Evolutionary conservation across 2,888 invertebrate species (phyloP).

Genomic region (Colostygia pectinataria): DNA sequence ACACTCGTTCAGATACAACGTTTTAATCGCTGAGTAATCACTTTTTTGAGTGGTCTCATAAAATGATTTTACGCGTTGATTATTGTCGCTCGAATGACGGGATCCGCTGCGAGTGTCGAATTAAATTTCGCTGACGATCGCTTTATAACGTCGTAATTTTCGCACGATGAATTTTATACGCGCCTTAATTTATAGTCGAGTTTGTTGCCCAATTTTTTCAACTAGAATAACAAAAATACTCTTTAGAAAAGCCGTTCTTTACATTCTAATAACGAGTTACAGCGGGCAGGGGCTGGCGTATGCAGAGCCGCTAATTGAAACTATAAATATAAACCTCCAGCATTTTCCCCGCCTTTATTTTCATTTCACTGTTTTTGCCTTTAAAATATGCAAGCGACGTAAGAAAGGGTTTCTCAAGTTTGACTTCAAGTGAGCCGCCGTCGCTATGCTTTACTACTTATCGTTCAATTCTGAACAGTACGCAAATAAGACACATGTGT

Average conservation of each 20-base stretch:
- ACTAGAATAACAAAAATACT: slow-evolving; percentile 31
- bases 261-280: slow-evolving; percentile 51
- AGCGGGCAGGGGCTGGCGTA: slow-evolving; percentile 49
- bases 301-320: slow-evolving; percentile 75
- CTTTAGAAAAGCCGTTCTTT: slow-evolving; percentile 45
- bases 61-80: slow-evolving; percentile 68
- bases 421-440: slow-evolving; percentile 29
- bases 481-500: slow-evolving; percentile 50
- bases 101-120: slow-evolving; percentile 61
- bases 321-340: slow-evolving; percentile 73
- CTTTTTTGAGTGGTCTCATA: slow-evolving; percentile 57
- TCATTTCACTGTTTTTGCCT: slow-evolving; percentile 51
- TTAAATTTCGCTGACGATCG: slow-evolving; percentile 68
- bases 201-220: slow-evolving; percentile 37
- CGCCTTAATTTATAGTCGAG: slow-evolving; percentile 54
- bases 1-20: slow-evolving; percentile 57
- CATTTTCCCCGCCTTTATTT: slow-evolving; percentile 61
- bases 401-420: slow-evolving; percentile 44
- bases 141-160: slow-evolving; percentile 65
- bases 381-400: slow-evolving; percentile 43
- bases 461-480: slow-evolving; percentile 42
- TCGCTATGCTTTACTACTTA: slow-evolving; percentile 37
- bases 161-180: slow-evolving; percentile 62
- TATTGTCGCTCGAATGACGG: slow-evolving; percentile 66
- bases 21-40: slow-evolving; percentile 55